Conservation (phyloP, 2,113 vertebrate genomes). For the Psittacula cyanocephala region DNA sequence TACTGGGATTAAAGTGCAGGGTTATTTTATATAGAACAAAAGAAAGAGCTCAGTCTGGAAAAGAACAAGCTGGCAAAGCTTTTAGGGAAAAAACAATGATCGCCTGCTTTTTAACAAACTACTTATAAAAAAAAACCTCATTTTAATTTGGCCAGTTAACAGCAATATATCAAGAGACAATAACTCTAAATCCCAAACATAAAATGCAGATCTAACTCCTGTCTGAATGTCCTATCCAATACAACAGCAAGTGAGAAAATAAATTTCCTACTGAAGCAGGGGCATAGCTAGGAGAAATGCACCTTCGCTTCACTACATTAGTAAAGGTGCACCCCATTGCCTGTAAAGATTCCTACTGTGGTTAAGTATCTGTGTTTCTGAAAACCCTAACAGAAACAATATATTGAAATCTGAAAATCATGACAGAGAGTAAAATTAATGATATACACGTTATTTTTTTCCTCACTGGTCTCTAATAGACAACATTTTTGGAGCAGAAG, state of each 20-base stretch:
- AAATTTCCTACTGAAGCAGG: background rate
- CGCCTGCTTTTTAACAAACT: background rate
- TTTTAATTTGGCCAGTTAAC: background rate
- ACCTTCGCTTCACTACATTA: background rate
- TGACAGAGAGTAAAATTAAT: slow-evolving; percentile 49
- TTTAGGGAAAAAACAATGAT: background rate
- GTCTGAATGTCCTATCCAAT: background rate
- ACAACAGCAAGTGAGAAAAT: background rate
- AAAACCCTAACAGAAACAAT: background rate
- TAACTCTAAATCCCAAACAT: background rate
- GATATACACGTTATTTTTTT: slow-evolving; percentile 10
- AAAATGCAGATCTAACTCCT: slow-evolving; percentile 14
- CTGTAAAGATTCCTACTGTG: background rate
- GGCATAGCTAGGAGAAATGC: background rate
- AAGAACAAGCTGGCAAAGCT: background rate
- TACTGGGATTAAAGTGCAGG: background rate
- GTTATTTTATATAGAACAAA: background rate
- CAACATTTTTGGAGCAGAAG: slow-evolving; percentile 66
- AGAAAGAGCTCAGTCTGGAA: background rate
- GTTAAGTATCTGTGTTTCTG: background rate
- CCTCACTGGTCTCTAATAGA: slow-evolving; percentile 61
- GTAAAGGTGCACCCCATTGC: background rate
- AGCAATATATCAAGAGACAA: background rate
- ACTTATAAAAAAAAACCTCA: background rate
- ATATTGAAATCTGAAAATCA: background rate